Conservation (phyloP, 2,888 invertebrate genomes). For the Thysanoteuthis rhombus region DNA sequence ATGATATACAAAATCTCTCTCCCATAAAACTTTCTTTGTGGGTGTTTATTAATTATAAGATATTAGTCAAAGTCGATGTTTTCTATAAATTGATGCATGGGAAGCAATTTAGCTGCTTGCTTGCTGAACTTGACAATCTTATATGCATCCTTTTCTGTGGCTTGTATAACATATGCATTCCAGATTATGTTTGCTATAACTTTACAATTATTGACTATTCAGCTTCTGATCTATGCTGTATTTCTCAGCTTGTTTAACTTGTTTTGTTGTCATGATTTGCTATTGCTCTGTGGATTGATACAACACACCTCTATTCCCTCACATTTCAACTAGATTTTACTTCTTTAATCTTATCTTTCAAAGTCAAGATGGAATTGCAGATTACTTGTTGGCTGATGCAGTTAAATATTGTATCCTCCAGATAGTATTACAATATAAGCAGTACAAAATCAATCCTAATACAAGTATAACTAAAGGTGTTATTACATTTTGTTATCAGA, state of each 20-base stretch:
- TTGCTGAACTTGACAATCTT: neutral
- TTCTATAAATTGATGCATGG: neutral
- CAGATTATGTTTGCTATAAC: neutral
- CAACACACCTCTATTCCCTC: neutral
- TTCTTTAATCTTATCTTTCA: neutral
- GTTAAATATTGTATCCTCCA: no score
- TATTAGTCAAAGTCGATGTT: neutral
- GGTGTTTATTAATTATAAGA: no score
- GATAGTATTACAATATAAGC: no score
- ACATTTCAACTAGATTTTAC: no score
- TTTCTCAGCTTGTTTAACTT: neutral
- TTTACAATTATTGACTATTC: neutral
- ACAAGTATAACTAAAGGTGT: no score
- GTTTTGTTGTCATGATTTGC: neutral
- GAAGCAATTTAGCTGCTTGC: neutral
- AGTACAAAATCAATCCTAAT: no score
- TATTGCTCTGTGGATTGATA: neutral
- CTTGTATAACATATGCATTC: neutral
- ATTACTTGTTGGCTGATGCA: neutral
- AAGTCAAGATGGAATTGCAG: neutral
- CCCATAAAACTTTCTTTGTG: no score
- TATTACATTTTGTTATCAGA: no score
- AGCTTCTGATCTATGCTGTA: neutral
- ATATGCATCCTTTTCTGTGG: neutral
- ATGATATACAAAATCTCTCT: no score